Conservation (phyloP, 2,113 vertebrate species). For the Myiozetetes cayanensis region DNA sequence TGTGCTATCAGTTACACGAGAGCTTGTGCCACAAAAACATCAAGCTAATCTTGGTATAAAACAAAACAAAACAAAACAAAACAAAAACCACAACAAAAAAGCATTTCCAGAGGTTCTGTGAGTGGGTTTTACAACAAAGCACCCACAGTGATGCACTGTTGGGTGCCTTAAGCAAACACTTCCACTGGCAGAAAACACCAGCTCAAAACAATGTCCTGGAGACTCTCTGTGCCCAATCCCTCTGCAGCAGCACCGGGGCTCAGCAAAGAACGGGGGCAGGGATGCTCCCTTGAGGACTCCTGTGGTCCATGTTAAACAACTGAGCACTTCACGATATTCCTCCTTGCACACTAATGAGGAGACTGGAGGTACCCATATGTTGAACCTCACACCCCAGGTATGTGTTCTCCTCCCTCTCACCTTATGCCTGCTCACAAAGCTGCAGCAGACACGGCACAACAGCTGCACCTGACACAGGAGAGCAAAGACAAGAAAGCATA, state of each 20-base stretch:
- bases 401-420: background rate
- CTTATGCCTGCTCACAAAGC: background rate
- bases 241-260: background rate
- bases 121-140: background rate
- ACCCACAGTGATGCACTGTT: accelerated
- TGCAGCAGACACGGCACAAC: background rate
- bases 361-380: background rate
- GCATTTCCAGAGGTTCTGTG: background rate
- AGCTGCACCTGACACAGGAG: background rate
- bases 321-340: background rate
- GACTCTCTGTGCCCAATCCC: background rate
- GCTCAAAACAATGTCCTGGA: background rate
- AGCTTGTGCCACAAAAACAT: background rate
- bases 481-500: background rate
- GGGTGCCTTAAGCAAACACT: background rate
- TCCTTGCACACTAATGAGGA: background rate
- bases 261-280: accelerated
- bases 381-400: background rate
- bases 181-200: background rate
- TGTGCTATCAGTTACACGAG: background rate
- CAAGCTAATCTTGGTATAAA: background rate
- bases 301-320: accelerated
- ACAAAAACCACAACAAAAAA: no score
- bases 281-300: background rate
- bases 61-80: background rate